Conservation (phyloP, 2,888 invertebrate genomes). For the Aleiodes testaceus region DNA sequence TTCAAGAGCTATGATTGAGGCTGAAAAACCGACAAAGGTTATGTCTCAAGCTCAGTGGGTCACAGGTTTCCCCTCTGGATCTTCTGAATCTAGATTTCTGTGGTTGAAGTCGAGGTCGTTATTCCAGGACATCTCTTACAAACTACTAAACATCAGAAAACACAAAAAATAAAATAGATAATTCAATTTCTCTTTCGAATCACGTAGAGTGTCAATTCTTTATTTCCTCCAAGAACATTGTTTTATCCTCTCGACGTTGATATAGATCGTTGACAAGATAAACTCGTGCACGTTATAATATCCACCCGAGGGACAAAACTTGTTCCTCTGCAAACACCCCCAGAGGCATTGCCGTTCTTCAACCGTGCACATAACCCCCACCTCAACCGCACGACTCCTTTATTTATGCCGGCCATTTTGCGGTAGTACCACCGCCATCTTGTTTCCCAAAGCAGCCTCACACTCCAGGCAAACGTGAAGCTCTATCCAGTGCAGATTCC, state of each 20-base stretch:
- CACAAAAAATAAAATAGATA: too few relatives aligned
- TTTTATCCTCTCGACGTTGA: neutral
- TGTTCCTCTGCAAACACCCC: slow-evolving; percentile 40
- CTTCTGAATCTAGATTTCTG: slow-evolving; percentile 8
- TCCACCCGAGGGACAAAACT: slow-evolving; percentile 49
- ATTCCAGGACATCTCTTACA: too few relatives aligned
- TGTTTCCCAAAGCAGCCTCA: slow-evolving; percentile 62
- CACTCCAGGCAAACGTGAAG: slow-evolving; percentile 40
- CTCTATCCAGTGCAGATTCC: slow-evolving; percentile 54
- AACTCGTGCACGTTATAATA: neutral
- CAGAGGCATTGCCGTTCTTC: slow-evolving; percentile 35
- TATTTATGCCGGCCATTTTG: slow-evolving; percentile 69
- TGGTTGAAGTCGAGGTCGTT: too few relatives aligned
- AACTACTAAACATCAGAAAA: too few relatives aligned
- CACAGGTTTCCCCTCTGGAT: slow-evolving; percentile 53
- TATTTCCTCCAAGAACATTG: neutral
- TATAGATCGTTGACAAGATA: slow-evolving; percentile 2
- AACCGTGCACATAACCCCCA: slow-evolving; percentile 29
- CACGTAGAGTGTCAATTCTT: neutral
- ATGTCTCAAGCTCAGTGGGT: slow-evolving; percentile 72
- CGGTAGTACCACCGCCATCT: slow-evolving; percentile 64
- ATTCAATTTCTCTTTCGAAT: too few relatives aligned
- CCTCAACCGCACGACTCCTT: slow-evolving; percentile 55
- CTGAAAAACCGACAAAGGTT: slow-evolving; percentile 66
- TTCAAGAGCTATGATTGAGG: slow-evolving; percentile 27